phyloP scores from a whole-genome alignment of 2,113 vertebrate species.

The Boleophthalmus pectinirostris region DNA sequence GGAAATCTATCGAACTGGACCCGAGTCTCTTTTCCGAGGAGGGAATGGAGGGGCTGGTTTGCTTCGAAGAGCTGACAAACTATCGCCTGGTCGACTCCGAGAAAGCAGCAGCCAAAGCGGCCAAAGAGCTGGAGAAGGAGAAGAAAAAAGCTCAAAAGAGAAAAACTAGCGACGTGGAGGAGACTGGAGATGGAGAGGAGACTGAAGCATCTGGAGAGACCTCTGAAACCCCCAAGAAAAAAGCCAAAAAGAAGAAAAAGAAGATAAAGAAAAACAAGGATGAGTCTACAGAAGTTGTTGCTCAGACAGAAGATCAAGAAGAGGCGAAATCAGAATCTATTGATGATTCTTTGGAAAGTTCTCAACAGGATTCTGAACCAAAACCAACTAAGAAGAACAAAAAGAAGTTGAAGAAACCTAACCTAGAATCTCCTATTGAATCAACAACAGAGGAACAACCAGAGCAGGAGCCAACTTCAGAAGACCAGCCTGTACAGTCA shows the following conservation, averaged over 20 bases:
- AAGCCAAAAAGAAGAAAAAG: slow-evolving; percentile 51
- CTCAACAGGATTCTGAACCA: slow-evolving; percentile 2
- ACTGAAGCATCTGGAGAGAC: slow-evolving; percentile 13
- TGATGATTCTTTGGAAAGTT: not conserved
- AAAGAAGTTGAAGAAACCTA: slow-evolving; percentile 78
- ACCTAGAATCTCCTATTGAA: slow-evolving; percentile 54
- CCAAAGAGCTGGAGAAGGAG: slow-evolving; percentile 66
- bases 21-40: slow-evolving; percentile 86
- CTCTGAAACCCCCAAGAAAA: slow-evolving; percentile 50
- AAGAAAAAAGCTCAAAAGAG: slow-evolving; percentile 78
- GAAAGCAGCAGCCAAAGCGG: slow-evolving; percentile 43
- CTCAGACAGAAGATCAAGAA: slow-evolving; percentile 14
- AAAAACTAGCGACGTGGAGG: slow-evolving; percentile 48
- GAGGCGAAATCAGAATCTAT: not conserved
- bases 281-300: slow-evolving; percentile 16
- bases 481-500: not conserved
- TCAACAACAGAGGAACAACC: not conserved
- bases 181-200: slow-evolving; percentile 9
- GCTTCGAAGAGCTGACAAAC: slow-evolving; percentile 91
- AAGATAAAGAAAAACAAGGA: slow-evolving; percentile 41
- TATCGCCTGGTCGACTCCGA: slow-evolving; percentile 82
- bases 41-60: slow-evolving; percentile 85
- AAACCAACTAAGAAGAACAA: slow-evolving; percentile 58
- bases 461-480: not conserved
- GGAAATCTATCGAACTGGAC: slow-evolving; percentile 87